phyloP scores from a whole-genome alignment of 2,113 vertebrate species.

The Corydoras maculifer region DNA sequence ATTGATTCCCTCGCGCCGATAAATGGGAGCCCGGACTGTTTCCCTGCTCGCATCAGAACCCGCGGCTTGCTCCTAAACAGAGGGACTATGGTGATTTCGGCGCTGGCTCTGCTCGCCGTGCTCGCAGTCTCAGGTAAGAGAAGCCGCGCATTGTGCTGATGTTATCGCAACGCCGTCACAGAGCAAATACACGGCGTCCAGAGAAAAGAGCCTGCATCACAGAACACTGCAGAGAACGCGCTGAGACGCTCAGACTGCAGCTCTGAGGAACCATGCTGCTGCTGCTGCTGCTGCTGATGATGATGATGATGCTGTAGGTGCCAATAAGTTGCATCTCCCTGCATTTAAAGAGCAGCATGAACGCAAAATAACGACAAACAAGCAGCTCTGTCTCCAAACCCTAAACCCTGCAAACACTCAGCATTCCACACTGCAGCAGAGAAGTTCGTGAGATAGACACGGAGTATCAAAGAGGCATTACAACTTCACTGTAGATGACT shows the following conservation, averaged over 20 bases:
- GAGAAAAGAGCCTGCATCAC: not conserved
- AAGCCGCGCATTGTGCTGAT: not conserved
- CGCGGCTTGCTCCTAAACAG: not conserved
- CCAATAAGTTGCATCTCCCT: constrained; percentile 1
- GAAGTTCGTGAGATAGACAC: too few species aligned
- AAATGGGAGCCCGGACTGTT: constrained; percentile 33
- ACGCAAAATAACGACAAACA: too few species aligned
- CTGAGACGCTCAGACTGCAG: constrained; percentile 9
- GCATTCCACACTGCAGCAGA: too few species aligned
- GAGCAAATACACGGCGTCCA: not conserved
- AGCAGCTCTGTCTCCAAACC: too few species aligned
- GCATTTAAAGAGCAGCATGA: too few species aligned
- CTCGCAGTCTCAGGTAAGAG: constrained; percentile 29
- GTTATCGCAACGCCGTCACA: not conserved
- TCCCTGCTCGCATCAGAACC: not conserved
- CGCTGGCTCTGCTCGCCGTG: constrained; percentile 5
- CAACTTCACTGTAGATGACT: too few species aligned
- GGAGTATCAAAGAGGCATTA: too few species aligned
- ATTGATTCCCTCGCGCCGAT: constrained; percentile 9
- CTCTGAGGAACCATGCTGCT: constrained; percentile 3
- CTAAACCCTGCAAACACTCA: too few species aligned
- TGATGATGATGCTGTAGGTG: not conserved
- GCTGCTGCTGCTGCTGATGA: not conserved
- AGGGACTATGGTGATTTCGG: constrained; percentile 20
- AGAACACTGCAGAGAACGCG: constrained; percentile 1